Evolutionary conservation across 1,140 invertebrate genomes (phyloP), one percentile per base, ranked within the genome.

Genomic region (Apis laboriosa): DNA sequence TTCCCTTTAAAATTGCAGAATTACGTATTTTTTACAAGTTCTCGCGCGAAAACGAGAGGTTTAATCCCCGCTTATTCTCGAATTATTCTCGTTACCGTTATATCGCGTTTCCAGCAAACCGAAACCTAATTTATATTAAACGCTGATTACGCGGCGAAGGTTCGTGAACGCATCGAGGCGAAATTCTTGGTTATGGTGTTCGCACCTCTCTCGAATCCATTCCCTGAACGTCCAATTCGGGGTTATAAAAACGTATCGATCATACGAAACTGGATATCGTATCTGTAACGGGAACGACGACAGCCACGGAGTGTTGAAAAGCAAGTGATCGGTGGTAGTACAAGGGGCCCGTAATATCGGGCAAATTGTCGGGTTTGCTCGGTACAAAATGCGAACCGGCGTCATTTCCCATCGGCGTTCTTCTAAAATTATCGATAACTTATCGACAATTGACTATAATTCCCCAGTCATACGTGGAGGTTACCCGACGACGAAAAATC

Each of bases 361-460:
- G 85, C 84, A 92, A 92, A 92, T 92, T 92, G 89, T 92, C 83
- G 90, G 88, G 86, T 92, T 85, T 75, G 84, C 66, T 66, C 77
- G 70, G 80, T 74, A 83, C 84, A 83, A 77, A 78, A 80, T 79
- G 83, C 77, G 82, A 73, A 64, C 68, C 80, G 56, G 80, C 90
- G 87, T 91, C 83, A 88, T 85, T 87, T 90, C 83, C 89, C 86
- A 77, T 70, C 90, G 88, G 84, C 84, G 83, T 88, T 91, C 88
- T 91, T 91, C 86, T 86, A 89, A 92, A 91, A 92, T 91, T 82
- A 86, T 88, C 90, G 90, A 91, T 92, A 92, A 91, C 90, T 92
- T 89, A 92, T 90, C 90, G 90, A 79, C 88, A 84, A 92, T 92
- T 89, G 86, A 75, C 88, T 81, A 77, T 92, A 90, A 92, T 92